Evolutionary conservation across 2,113 vertebrate genomes (phyloP).

Genomic region (Podarcis muralis): DNA sequence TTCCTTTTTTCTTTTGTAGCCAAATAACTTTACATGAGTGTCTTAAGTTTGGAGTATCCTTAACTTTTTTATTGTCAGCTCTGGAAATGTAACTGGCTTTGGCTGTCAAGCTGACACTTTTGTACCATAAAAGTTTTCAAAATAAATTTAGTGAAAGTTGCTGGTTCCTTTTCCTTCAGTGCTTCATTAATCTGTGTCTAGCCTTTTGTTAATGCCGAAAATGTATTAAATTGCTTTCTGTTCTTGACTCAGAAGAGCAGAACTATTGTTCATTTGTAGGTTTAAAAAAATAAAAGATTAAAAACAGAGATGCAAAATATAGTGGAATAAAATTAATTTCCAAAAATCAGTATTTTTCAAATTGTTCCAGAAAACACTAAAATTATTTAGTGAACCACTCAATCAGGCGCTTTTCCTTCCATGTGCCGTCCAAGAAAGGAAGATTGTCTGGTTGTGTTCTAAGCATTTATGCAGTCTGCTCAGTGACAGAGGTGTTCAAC

Average conservation of each 20-base stretch:
- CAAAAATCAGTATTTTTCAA: neutral
- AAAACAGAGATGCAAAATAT: constrained; percentile 5
- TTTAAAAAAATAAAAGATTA: neutral
- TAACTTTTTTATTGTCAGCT: neutral
- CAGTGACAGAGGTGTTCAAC: no score
- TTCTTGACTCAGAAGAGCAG: neutral
- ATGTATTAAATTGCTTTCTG: neutral
- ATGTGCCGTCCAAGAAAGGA: neutral
- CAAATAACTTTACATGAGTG: neutral
- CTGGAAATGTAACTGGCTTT: neutral
- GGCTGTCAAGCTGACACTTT: neutral
- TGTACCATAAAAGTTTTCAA: neutral
- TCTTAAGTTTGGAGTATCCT: neutral
- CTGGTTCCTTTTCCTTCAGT: neutral
- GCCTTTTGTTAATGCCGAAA: fast-evolving
- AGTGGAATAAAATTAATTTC: neutral
- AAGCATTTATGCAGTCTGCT: neutral
- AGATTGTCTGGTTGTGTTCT: neutral
- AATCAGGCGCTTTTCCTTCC: neutral
- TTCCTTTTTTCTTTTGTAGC: neutral
- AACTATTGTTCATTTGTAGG: neutral
- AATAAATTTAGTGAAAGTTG: neutral
- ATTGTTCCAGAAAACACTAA: neutral
- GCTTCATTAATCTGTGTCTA: neutral
- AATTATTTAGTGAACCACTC: neutral